Base-by-base conservation (phyloP, 1,140 invertebrate genomes). In the Penaeus japonicus region DNA sequence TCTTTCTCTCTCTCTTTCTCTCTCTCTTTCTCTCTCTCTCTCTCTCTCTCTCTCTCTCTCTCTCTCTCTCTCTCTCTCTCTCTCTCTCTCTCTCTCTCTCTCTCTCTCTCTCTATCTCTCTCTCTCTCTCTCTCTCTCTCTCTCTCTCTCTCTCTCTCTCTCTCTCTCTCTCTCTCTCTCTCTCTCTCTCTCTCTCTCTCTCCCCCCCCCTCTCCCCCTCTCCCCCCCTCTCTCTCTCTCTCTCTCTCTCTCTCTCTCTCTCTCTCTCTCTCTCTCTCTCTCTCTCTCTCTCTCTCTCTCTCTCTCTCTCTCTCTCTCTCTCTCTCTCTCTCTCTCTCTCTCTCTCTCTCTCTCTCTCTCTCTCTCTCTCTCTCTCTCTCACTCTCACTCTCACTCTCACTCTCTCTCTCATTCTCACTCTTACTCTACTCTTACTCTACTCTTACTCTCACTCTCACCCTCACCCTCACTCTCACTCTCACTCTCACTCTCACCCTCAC, bases 21-120 rank as follows among this genome's bases (percentile, higher is more conserved):
- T 47, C 30, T 47, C 86, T 30, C 65, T 39, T 53, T 91, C 24
- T 59, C 53, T 83, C 55, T 59, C 81, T 83, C 20, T 83, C 32
- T 47, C 39, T 80, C 78, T 53, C 39, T 53, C 78, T 53, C 39
- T 53, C 78, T 22, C 35, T n/a, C 39, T 47, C 30, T 22, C 78
- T 80, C 78, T 80, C 78, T 80, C 78, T 80, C 79, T 47, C 78
- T 80, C 78, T 80, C 78, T 80, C 78, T 80, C 78, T 80, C 78
- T 80, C 78, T 53, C 77, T 79, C 77, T 79, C 77, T 79, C 77
- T 79, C 77, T 79, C 77, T 79, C 77, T 79, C 77, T 79, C 77
- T 79, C 77, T 79, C 77, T 79, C 77, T 79, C 77, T 79, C 77
- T 80, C 77, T 79, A 30, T 47, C 77, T 79, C 32, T 47, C 7